A percentile compares a stretch with the other conserved stretches of the same genome.
These are phyloP conservation scores for Centropristis striata DNA, from an alignment of 2,113 vertebrate species.

Conservation along the genomic window DNA sequence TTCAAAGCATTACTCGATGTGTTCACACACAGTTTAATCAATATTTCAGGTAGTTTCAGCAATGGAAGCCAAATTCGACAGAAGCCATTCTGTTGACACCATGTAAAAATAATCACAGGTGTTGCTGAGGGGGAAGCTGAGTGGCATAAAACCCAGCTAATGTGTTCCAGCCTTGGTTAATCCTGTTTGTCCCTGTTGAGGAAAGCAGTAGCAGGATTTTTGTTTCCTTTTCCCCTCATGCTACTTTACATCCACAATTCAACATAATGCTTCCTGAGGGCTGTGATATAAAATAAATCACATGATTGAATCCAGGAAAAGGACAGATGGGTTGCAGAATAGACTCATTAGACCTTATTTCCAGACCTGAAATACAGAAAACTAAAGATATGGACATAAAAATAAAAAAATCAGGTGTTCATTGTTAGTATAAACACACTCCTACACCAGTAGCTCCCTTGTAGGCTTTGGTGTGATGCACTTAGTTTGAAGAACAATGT, in stretches of 20 bases:
- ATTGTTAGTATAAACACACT: conserved; percentile 8
- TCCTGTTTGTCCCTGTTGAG: conserved; percentile 44
- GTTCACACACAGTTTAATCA: conserved; percentile 5
- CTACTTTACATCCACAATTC: conserved; percentile 38
- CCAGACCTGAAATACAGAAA: background rate
- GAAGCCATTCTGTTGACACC: conserved; percentile 1
- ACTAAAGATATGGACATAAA: background rate
- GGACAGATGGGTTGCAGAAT: background rate
- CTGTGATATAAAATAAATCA: conserved; percentile 41
- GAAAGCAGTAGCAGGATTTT: conserved; percentile 23
- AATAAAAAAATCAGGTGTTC: background rate
- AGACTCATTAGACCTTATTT: background rate
- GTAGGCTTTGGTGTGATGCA: background rate
- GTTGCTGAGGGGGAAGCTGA: conserved; percentile 30
- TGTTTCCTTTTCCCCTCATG: conserved; percentile 7
- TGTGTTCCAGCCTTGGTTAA: conserved; percentile 45
- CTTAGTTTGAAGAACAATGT: background rate
- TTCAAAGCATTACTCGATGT: background rate
- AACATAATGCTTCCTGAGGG: conserved; percentile 32
- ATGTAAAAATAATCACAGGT: conserved; percentile 31
- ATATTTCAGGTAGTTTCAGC: background rate
- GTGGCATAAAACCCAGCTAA: conserved; percentile 25
- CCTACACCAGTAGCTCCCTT: background rate
- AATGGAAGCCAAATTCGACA: background rate
- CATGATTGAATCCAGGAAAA: conserved; percentile 13